Evolutionary conservation across 2,888 invertebrate genomes (phyloP), one percentile per base, ranked within the genome.

Genomic region (Buathra laborator): DNA sequence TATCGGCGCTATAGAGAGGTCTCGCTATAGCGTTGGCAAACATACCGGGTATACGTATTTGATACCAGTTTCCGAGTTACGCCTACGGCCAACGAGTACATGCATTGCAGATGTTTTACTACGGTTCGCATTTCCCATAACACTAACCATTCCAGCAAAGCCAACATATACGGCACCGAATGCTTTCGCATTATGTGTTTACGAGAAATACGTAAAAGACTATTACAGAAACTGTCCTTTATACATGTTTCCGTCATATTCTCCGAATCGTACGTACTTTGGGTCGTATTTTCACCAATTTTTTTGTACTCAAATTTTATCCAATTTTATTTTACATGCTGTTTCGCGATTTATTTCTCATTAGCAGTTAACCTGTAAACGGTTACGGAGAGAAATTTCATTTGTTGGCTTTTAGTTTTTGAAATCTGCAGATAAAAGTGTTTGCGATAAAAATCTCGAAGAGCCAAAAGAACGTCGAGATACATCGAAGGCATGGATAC

Each of bases 61-160:
- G 29, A 68, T 62, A 68, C 78, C 37, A 70, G 70, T 64, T 48
- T 70, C 37, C 70, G 24, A 43, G 67, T 53, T 75, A 24, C 53
- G 56, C 75, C 76, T 56, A 67, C 43, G 67, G 43, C 29, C 51
- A 64, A 46, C 10, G 66, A 16, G 43, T 68, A 59, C 68, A 59
- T 68, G 14, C 68, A 32, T 75, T 10, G 46, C 19, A 19, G 32
- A 64, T 75, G 48, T 75, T 62, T 64, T 32, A 64, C 75, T 75
- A 19, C 75, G 48, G 64, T 48, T 64, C 29, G 48, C 48, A 64
- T 75, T 64, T 12, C 16, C 16, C 64, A 37, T 66, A 43, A 66
- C 43, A 66, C 37, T 7, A 75, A 37, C 5, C 37, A 9, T 9
- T 37, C 64, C 37, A 3, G 53, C 59, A 29, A 29, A 12, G 14